A percentile compares a stretch with the other conserved stretches of the same genome.
Evolutionary conservation across 2,113 vertebrate species (phyloP).

Genomic region (Hassar affinis): DNA sequence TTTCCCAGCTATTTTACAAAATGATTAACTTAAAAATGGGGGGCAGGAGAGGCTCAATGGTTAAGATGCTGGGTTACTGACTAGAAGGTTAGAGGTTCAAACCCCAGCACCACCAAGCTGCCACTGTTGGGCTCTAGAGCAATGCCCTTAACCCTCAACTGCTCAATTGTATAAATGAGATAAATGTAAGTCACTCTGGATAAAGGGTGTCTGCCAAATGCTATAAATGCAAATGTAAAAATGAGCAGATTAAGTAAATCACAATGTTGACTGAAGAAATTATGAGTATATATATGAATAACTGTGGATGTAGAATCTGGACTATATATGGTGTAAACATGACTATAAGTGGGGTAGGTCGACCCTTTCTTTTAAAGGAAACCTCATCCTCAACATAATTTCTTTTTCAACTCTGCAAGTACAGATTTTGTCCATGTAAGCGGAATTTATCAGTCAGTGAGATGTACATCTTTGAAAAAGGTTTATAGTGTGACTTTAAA

Average conservation of each 20-base stretch:
- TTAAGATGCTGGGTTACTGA: no score
- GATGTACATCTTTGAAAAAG: slow-evolving; percentile 5
- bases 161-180: no score
- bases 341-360: background rate
- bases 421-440: background rate
- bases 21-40: background rate
- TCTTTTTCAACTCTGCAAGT: background rate
- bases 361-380: background rate
- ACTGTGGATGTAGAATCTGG: background rate
- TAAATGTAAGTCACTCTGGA: no score
- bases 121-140: no score
- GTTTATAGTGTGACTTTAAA: slow-evolving; percentile 34
- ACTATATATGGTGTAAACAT: background rate
- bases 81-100: no score
- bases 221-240: background rate
- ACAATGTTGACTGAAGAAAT: background rate
- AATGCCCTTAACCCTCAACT: no score
- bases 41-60: no score
- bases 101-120: no score
- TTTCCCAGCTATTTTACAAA: background rate
- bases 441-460: background rate
- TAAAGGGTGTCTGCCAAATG: no score
- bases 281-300: background rate
- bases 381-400: background rate
- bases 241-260: background rate